phyloP scores from a whole-genome alignment of 2,113 vertebrate genomes.

The Rhabdornis inornatus region DNA sequence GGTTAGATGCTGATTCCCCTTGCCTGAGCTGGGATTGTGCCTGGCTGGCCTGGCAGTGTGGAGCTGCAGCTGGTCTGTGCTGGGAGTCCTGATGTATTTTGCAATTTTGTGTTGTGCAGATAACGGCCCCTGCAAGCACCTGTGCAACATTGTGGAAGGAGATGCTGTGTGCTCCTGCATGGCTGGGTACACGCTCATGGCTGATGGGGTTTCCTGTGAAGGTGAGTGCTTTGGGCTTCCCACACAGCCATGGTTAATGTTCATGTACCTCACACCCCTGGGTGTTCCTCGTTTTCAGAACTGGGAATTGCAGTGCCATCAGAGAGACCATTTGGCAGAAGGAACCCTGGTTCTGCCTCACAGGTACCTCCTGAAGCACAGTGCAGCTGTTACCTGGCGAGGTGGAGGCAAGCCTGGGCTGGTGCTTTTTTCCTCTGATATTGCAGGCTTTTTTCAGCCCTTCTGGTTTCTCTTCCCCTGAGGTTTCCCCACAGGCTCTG shows the following conservation, averaged over 20 bases:
- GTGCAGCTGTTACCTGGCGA: accelerated
- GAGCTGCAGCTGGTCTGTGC: background rate
- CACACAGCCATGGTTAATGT: background rate
- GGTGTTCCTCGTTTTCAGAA: background rate
- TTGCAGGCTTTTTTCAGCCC: background rate
- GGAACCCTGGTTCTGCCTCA: background rate
- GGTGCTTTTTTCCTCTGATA: background rate
- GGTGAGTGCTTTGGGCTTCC: conserved; percentile 51
- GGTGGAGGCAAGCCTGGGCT: background rate
- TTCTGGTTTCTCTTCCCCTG: background rate
- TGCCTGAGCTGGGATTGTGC: background rate
- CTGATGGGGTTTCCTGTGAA: conserved; percentile 82
- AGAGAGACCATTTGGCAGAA: background rate
- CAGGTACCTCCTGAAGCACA: background rate
- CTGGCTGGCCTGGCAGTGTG: background rate
- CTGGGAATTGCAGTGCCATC: background rate
- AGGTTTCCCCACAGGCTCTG: background rate
- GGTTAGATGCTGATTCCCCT: background rate
- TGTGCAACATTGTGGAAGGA: conserved; percentile 69
- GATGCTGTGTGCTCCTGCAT: conserved; percentile 82
- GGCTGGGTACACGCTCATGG: conserved; percentile 81
- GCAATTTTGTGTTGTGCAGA: conserved; percentile 57
- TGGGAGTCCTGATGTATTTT: background rate
- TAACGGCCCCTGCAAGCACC: conserved; percentile 83
- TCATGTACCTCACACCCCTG: background rate